Evolutionary conservation across 2,888 invertebrate species (phyloP).

Genomic region (Candidula unifasciata): DNA sequence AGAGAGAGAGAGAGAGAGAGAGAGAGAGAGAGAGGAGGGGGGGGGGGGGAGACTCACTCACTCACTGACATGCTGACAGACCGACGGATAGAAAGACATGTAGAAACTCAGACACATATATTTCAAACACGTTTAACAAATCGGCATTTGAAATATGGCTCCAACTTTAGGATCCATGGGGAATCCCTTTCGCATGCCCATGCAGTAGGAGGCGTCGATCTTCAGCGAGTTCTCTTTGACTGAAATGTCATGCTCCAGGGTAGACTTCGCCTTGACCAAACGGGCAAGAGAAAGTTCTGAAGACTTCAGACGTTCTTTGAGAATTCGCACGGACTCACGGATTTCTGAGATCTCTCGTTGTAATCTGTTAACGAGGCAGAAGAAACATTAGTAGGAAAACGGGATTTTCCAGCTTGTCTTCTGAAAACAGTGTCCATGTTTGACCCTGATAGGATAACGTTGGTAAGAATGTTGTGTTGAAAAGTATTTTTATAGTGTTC

Average conservation of each 20-base stretch:
- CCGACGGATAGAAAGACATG: not conserved
- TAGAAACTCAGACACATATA: not conserved
- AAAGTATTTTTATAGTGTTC: too few species aligned
- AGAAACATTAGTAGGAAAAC: too few species aligned
- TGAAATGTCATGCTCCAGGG: slow-evolving; percentile 89
- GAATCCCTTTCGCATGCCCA: slow-evolving; percentile 92
- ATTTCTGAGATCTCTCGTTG: slow-evolving; percentile 91
- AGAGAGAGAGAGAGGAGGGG: not conserved
- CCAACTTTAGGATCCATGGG: slow-evolving; percentile 81
- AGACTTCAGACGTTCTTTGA: slow-evolving; percentile 87
- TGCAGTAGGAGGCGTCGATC: slow-evolving; percentile 94
- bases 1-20: not conserved
- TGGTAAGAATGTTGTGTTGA: too few species aligned
- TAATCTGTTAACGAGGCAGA: slow-evolving; percentile 81
- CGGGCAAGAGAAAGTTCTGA: slow-evolving; percentile 76
- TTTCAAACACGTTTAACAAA: slow-evolving; percentile 55
- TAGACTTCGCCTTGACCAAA: slow-evolving; percentile 88
- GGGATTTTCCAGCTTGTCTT: too few species aligned
- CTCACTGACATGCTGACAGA: too few species aligned
- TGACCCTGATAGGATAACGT: too few species aligned
- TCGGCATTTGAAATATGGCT: slow-evolving; percentile 77
- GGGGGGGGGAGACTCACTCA: too few species aligned
- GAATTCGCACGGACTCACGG: slow-evolving; percentile 87
- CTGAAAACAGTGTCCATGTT: too few species aligned
- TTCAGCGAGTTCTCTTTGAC: slow-evolving; percentile 92